A percentile compares a stretch with the other conserved stretches of the same genome.
phyloP scores from a whole-genome alignment of 2,888 invertebrate genomes.

The Ormyrus nitidulus region DNA sequence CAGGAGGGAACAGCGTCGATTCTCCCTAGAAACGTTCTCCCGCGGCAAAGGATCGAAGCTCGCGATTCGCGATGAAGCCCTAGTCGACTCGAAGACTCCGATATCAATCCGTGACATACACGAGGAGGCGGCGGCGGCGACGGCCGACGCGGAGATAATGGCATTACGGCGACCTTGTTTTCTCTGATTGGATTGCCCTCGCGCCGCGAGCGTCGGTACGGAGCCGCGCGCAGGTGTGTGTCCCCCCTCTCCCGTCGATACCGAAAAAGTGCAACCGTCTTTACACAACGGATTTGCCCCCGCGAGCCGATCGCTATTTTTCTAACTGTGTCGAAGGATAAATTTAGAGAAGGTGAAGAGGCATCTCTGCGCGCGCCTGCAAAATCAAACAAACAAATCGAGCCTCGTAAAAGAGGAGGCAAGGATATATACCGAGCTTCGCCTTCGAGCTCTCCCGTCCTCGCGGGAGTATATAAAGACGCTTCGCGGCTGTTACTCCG shows the following conservation, averaged over 20 bases:
- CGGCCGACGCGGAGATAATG: constrained; percentile 60
- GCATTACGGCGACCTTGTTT: constrained; percentile 70
- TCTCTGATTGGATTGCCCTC: constrained; percentile 68
- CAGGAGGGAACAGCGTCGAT: too few species aligned
- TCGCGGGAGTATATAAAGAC: constrained; percentile 6
- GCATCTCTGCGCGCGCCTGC: too few species aligned
- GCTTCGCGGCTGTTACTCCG: neutral
- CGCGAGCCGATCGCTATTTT: too few species aligned
- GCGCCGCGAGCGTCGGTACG: constrained; percentile 15
- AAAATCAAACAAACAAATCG: neutral
- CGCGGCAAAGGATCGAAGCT: constrained; percentile 10
- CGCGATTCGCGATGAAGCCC: constrained; percentile 59
- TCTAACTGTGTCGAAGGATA: too few species aligned
- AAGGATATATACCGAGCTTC: neutral
- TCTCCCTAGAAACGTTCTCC: too few species aligned
- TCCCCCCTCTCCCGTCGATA: neutral
- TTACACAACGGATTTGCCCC: neutral
- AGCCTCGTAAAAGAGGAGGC: neutral
- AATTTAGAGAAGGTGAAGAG: too few species aligned
- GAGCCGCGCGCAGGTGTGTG: neutral
- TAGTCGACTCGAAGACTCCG: constrained; percentile 50
- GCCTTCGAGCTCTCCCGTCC: neutral
- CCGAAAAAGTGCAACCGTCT: constrained; percentile 35
- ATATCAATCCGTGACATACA: constrained; percentile 67
- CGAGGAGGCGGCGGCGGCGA: constrained; percentile 49